phyloP scores from a whole-genome alignment of 2,888 invertebrate genomes.

The Polyommatus iphigenia region DNA sequence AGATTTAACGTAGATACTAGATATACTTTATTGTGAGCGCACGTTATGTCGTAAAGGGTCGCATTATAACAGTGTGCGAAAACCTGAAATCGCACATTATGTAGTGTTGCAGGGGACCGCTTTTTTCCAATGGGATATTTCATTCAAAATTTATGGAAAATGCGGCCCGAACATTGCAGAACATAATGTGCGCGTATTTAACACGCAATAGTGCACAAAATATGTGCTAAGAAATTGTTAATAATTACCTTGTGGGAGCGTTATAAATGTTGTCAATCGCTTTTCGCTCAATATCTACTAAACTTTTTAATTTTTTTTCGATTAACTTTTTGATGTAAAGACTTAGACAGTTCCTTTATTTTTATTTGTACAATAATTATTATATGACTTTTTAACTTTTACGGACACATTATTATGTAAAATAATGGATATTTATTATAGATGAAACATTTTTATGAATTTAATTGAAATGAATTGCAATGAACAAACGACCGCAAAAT shows the following conservation, averaged over 20 bases:
- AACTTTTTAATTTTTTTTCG: background rate
- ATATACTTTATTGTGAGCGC: background rate
- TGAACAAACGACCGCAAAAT: too few relatives aligned
- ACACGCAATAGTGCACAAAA: background rate
- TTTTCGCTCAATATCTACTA: background rate
- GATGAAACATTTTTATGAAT: background rate
- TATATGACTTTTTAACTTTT: background rate
- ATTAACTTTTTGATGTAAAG: background rate
- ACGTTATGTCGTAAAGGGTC: too few relatives aligned
- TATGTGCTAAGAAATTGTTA: too few relatives aligned
- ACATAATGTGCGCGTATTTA: background rate
- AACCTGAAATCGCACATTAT: too few relatives aligned
- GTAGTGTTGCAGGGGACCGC: too few relatives aligned
- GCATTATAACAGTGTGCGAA: too few relatives aligned
- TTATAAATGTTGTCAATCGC: slow-evolving; percentile 20
- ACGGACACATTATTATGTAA: background rate
- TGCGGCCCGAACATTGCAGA: background rate
- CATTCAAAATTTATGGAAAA: background rate
- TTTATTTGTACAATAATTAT: background rate
- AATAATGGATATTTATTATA: background rate
- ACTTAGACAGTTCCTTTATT: background rate
- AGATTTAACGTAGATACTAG: too few relatives aligned
- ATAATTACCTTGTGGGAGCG: background rate
- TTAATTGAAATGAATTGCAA: background rate
- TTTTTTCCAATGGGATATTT: too few relatives aligned